Evolutionary conservation across 2,113 vertebrate genomes (phyloP).

Genomic region (Eptesicus fuscus): DNA sequence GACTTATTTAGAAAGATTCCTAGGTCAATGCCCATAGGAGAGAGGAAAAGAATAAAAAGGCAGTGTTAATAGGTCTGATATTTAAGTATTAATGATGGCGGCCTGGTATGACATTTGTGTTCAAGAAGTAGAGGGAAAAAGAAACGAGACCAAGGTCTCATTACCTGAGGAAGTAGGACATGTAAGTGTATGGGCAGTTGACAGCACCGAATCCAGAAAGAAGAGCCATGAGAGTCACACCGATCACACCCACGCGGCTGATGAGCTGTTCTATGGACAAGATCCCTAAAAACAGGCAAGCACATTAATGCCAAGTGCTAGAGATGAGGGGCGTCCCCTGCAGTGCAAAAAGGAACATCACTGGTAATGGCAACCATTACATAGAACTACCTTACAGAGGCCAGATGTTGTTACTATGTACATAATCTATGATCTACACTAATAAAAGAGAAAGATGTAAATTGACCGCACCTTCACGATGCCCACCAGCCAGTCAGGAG

Average conservation of each 20-base stretch:
- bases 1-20: background rate
- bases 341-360: background rate
- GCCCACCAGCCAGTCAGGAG: too few relatives aligned
- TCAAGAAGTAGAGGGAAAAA: background rate
- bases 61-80: background rate
- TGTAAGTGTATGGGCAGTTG: constrained; percentile 99
- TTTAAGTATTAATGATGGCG: background rate
- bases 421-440: background rate
- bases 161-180: constrained; percentile 99
- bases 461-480: too few relatives aligned
- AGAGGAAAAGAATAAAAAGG: constrained; percentile 1
- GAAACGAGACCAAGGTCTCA: background rate
- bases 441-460: too few relatives aligned
- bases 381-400: background rate
- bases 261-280: constrained; percentile 98
- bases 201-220: constrained; percentile 98
- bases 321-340: background rate
- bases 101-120: background rate
- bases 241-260: constrained; percentile 97
- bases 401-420: background rate
- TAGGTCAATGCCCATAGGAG: background rate
- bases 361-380: background rate
- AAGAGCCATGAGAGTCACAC: constrained; percentile 98
- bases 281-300: constrained; percentile 85
- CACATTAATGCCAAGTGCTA: background rate